Base-by-base conservation (phyloP, 2,888 invertebrate genomes). In the Cylindroiulus punctatus region DNA sequence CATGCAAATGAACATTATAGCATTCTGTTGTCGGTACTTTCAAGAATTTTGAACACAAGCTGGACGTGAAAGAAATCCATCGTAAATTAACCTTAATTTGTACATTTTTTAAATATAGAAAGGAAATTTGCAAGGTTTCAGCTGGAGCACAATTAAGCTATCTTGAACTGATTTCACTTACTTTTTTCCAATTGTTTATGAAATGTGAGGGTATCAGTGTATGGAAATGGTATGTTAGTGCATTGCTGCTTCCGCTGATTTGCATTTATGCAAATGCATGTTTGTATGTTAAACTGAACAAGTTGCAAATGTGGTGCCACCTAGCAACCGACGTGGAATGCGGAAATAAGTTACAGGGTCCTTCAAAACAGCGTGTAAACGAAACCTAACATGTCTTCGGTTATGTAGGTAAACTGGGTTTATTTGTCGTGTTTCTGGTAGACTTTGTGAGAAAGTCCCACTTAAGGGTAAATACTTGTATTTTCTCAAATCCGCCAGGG, bases 321-420 rank as follows among this genome's bases (percentile, higher is more conserved):
- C 65, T 65, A 65, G 26, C 65, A 65, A 65, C 65, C 26, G 12
- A 65, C n/a, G 26, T 65, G 65, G 65, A 65, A 65, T 65, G 65
- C 65, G 65, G 65, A 65, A 65, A 65, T 65, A 26, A 0, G 10
- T 26, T 26, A 26, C 26, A 26, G 26, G 26, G 65, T 65, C 65
- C 65, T 65, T 65, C 65, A 65, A 65, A 26, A 8, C 26, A 26
- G 26, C 1, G 8, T 65, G 65, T 65, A 65, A 65, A 26, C 65
- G 8, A 52, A 19, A 12, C 19, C n/a, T 52, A 52, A n/a, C 19
- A 52, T n/a, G n/a, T n/a, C 14, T 17, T 47, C n/a, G 19, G n/a
- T n/a, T n/a, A n/a, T n/a, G n/a, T n/a, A n/a, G n/a, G 14, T 12
- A 44, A 44, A 44, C 44, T 44, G 14, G 44, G 44, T 44, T 44